Evolutionary conservation across 2,888 invertebrate genomes (phyloP), one percentile per base, ranked within the genome.

Genomic region (Eurytoma adleriae): DNA sequence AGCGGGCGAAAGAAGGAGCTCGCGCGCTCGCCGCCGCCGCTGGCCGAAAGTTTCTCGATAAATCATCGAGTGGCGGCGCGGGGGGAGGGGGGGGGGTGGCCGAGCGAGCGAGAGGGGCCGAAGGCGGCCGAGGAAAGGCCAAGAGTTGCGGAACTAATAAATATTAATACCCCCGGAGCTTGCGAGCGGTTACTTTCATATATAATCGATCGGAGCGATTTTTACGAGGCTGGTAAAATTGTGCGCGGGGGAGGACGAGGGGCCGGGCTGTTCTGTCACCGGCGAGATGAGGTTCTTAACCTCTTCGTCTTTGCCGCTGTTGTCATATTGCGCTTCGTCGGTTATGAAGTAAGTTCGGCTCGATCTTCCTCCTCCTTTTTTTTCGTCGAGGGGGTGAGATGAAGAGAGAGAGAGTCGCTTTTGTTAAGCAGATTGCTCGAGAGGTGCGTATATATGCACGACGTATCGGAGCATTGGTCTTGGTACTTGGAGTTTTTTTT

Each of bases 71-170:
- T 77, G 79, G 82, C 81, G 40, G 81, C 80, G 80, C 77, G 62
- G 68, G 67, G 52, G 20, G n/a, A 14, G 12, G 56, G 2, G 64
- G 1, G 64, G 18, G 30, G 24, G 80, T 82, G 81, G 57, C 76
- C 72, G 64, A 77, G 72, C 40, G 66, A 67, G 18, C 61, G 57
- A 27, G 10, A 59, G 57, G 20, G 50, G 20, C 71, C 56, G 20
- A 52, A 24, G 16, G 57, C 40, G 64, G 70, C 68, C 69, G 81
- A 81, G 79, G 82, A 80, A 82, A 79, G 80, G 78, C 78, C 78
- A 82, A 77, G 83, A 87, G 85, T 86, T 88, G 84, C 83, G 85
- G 83, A 85, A 86, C 87, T 87, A 87, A 88, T 88, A 88, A 87
- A 88, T 88, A 87, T 87, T 85, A 87, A 87, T 87, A 86, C 83